These are phyloP conservation scores for Pseudomyrmex concolor DNA, from an alignment of 1,140 invertebrate genomes.

Conservation along the genomic window DNA sequence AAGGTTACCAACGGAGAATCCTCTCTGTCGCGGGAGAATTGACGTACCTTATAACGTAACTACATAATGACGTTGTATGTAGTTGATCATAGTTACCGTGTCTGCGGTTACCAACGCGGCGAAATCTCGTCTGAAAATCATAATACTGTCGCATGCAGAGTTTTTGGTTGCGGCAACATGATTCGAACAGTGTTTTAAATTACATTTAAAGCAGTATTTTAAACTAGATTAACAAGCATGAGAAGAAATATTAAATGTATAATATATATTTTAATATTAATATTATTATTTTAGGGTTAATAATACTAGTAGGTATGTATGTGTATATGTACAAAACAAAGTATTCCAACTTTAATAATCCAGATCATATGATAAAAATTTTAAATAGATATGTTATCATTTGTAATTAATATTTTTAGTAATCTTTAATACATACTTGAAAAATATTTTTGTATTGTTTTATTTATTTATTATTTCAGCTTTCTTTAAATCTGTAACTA, in stretches of 20 bases:
- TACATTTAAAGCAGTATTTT: neutral
- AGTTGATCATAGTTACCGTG: slow-evolving; percentile 63
- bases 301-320: too few species aligned
- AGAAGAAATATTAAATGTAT: neutral
- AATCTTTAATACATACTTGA: neutral
- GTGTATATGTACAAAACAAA: too few species aligned
- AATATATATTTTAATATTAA: slow-evolving; percentile 13
- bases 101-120: neutral
- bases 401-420: slow-evolving; percentile 4
- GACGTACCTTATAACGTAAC: slow-evolving; percentile 46
- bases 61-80: slow-evolving; percentile 57
- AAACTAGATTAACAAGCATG: neutral
- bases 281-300: neutral
- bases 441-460: neutral
- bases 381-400: slow-evolving; percentile 1
- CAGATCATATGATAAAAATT: too few species aligned
- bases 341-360: too few species aligned
- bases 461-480: slow-evolving; percentile 3
- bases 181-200: neutral
- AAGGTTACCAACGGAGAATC: slow-evolving; percentile 12
- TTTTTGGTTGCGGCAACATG: slow-evolving; percentile 8
- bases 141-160: neutral
- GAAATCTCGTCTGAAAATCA: neutral
- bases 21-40: slow-evolving; percentile 48
- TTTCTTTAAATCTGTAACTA: neutral